These are phyloP conservation scores for Acanthococcus lagerstroemiae DNA, from an alignment of 2,888 invertebrate genomes.

Conservation along the genomic window DNA sequence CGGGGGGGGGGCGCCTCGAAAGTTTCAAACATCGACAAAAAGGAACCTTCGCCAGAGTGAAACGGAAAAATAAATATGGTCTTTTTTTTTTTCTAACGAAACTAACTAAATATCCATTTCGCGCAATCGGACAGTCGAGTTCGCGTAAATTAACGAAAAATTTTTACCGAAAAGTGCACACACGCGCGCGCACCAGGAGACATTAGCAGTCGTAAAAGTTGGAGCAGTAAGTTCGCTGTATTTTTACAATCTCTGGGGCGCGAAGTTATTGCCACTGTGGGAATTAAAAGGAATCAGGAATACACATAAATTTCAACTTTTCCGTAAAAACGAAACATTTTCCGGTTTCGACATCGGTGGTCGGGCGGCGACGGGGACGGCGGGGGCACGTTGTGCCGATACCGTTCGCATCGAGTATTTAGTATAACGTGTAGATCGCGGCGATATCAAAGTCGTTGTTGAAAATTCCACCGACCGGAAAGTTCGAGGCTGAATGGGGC, in stretches of 20 bases:
- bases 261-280: slow-evolving; percentile 15
- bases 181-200: not conserved
- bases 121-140: not conserved
- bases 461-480: not conserved
- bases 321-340: not conserved
- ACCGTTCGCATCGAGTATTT: not conserved
- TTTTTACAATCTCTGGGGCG: slow-evolving; percentile 12
- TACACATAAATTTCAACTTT: slow-evolving; percentile 14
- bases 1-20: not conserved
- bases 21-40: no score
- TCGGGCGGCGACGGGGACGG: no score
- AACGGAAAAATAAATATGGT: no score
- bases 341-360: not conserved
- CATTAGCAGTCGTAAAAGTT: slow-evolving; percentile 3
- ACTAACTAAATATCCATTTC: slow-evolving; percentile 15
- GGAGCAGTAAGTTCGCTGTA: slow-evolving; percentile 3
- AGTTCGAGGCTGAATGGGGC: no score
- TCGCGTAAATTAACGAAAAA: slow-evolving; percentile 7
- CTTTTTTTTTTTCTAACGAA: no score
- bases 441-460: not conserved
- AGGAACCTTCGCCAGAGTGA: no score
- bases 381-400: no score
- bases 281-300: slow-evolving; percentile 1
- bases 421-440: no score
- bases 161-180: not conserved